Evolutionary conservation across 2,888 invertebrate genomes (phyloP), one percentile per base, ranked within the genome.

Genomic region (Rhopalosiphum nymphaeae): DNA sequence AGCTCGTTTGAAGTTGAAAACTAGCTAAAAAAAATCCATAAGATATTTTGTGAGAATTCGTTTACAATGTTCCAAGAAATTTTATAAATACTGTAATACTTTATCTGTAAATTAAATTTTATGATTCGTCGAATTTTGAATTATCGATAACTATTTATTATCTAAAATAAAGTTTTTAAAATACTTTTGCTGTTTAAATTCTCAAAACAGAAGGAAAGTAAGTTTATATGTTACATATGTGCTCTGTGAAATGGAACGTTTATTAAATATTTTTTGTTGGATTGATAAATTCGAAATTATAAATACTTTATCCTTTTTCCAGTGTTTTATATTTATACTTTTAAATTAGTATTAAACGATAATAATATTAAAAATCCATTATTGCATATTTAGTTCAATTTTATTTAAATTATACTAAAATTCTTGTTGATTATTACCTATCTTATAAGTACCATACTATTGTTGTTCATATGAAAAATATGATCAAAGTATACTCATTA

Each of bases 101-200:
- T 85, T 85, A 85, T 44, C 84, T 85, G 42, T 44, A 85, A 85
- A 85, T 85, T 85, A 85, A 44, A 85, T 29, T 44, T 44, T 85
- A 44, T 26, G 21, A 44, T 85, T 13, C 44, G 29, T 26, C 7
- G 29, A 44, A 44, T 44, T 85, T 44, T 85, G 29, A 10, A 85
- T 13, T 44, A 78, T 21, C 78, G 36, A 78, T 78, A 53, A 78
- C 78, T 36, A 78, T 78, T 78, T 78, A 78, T 16, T 78, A 42
- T 78, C 78, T 78, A 78, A 78, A 78, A 78, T 53, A 78, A 78
- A 78, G 78, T 78, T 78, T 78, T 78, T 78, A 21, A 36, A 36
- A 36, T 36, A 78, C 36, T 78, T 78, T 78, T 78, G 21, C 9
- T 16, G 78, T 36, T 21, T 78, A 36, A 78, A 78, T 36, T 36